These are phyloP conservation scores for Pachliopta kotzebuea DNA, from an alignment of 2,888 invertebrate species.

Conservation along the genomic window DNA sequence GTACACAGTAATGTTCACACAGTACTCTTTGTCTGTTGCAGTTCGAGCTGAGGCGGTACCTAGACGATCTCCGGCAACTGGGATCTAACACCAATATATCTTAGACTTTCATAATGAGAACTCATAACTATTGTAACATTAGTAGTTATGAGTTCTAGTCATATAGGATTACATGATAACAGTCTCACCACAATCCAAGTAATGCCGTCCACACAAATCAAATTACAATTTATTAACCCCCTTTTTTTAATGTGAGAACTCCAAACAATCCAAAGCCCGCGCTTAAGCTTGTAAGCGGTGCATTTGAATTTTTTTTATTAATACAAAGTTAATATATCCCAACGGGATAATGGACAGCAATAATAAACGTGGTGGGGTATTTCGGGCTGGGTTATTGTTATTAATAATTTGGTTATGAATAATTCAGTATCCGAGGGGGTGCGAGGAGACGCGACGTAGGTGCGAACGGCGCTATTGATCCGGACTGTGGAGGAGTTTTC, in stretches of 20 bases:
- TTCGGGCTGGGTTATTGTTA: slow-evolving; percentile 57
- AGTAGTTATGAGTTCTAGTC: too few relatives aligned
- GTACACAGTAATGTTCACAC: too few relatives aligned
- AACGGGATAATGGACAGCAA: slow-evolving; percentile 36
- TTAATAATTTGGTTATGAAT: slow-evolving; percentile 75
- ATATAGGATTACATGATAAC: slow-evolving; percentile 43
- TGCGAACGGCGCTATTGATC: slow-evolving; percentile 25
- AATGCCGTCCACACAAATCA: slow-evolving; percentile 43
- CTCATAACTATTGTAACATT: slow-evolving; percentile 49
- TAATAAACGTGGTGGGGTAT: slow-evolving; percentile 49
- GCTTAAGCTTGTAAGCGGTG: slow-evolving; percentile 64
- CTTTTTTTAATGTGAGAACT: slow-evolving; percentile 61
- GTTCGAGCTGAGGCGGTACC: too few relatives aligned
- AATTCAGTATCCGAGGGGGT: slow-evolving; percentile 52
- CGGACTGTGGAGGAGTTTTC: neutral
- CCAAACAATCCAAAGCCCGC: slow-evolving; percentile 64
- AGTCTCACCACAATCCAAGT: slow-evolving; percentile 39
- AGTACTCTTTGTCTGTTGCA: too few relatives aligned
- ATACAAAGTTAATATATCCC: slow-evolving; percentile 46
- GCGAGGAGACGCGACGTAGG: slow-evolving; percentile 30
- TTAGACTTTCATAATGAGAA: too few relatives aligned
- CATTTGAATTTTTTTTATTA: slow-evolving; percentile 79
- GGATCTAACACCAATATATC: too few relatives aligned
- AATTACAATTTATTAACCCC: slow-evolving; percentile 46
- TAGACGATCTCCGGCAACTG: too few relatives aligned